A percentile compares a stretch with the other conserved stretches of the same genome.
phyloP scores from a whole-genome alignment of 2,113 vertebrate genomes.

The Collichthys lucidus region DNA sequence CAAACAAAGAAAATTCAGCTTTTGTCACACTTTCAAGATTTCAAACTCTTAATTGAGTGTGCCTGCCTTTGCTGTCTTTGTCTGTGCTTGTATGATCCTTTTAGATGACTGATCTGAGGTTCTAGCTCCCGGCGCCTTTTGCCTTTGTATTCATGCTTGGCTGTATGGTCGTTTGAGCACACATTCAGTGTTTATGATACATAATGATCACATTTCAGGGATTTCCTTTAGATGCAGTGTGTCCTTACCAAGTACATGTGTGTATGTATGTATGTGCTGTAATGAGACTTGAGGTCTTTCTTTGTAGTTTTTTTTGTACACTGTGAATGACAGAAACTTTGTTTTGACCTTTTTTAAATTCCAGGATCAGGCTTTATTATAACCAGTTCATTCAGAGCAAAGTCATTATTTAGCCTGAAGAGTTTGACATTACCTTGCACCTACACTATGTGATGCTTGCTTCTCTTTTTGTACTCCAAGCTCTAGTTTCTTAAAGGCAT shows the following conservation, averaged over 20 bases:
- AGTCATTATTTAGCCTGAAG: conserved; percentile 53
- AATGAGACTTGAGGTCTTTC: conserved; percentile 10
- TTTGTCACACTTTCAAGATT: conserved; percentile 48
- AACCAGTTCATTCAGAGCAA: conserved; percentile 41
- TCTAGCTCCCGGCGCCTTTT: conserved; percentile 24
- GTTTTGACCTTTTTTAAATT: conserved; percentile 53
- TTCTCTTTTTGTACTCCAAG: conserved; percentile 37
- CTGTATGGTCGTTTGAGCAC: background rate
- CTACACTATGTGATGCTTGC: conserved; percentile 25
- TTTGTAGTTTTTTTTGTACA: background rate
- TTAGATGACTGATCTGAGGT: conserved; percentile 9
- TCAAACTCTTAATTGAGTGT: conserved; percentile 51
- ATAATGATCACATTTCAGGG: background rate
- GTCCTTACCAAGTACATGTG: background rate
- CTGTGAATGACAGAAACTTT: conserved; percentile 26
- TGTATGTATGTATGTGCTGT: background rate
- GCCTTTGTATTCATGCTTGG: background rate
- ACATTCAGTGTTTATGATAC: background rate
- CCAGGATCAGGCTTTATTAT: conserved; percentile 32
- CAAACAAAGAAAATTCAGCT: conserved; percentile 37
- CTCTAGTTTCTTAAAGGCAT: conserved; percentile 34
- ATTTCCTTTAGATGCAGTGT: background rate
- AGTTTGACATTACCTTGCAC: conserved; percentile 41
- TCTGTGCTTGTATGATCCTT: conserved; percentile 17
- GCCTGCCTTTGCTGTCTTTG: conserved; percentile 10